phyloP scores from a whole-genome alignment of 2,888 invertebrate species.

The Abrostola triplasia region DNA sequence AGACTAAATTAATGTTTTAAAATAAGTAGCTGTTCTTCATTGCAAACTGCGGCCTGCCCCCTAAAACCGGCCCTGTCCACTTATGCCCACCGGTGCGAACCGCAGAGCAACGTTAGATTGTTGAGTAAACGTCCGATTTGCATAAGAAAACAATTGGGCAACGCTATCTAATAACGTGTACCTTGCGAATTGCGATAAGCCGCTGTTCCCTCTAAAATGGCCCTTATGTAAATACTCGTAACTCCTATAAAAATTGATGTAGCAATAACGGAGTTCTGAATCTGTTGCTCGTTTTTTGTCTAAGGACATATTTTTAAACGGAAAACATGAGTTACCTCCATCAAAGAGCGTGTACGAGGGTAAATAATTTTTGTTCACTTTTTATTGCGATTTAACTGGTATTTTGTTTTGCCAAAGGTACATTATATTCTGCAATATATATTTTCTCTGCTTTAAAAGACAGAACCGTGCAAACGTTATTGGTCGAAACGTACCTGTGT shows the following conservation, averaged over 20 bases:
- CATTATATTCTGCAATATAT: no score
- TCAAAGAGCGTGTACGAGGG: conserved; percentile 22
- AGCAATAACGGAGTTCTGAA: conserved; percentile 40
- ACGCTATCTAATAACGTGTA: conserved; percentile 39
- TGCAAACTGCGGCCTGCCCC: no score
- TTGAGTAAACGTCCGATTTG: conserved; percentile 69
- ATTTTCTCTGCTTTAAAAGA: no score
- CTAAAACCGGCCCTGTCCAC: conserved; percentile 28
- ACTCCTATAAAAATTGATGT: conserved; percentile 40
- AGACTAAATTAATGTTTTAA: no score
- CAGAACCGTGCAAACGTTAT: no score
- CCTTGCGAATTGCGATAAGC: conserved; percentile 19
- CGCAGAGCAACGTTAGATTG: conserved; percentile 57
- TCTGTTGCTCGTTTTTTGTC: conserved; percentile 44
- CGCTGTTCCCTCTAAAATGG: conserved; percentile 35
- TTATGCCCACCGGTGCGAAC: conserved; percentile 48
- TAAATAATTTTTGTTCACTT: conserved; percentile 31
- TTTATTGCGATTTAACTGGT: conserved; percentile 28
- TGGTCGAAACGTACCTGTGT: no score
- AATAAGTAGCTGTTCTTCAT: no score
- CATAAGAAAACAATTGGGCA: conserved; percentile 75
- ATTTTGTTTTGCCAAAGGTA: not conserved
- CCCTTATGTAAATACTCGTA: conserved; percentile 26
- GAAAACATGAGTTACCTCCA: conserved; percentile 13
- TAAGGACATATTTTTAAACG: conserved; percentile 38